A percentile compares a stretch with the other conserved stretches of the same genome.
Conservation (phyloP, 2,888 invertebrate genomes). For the Embidobia sp. region DNA sequence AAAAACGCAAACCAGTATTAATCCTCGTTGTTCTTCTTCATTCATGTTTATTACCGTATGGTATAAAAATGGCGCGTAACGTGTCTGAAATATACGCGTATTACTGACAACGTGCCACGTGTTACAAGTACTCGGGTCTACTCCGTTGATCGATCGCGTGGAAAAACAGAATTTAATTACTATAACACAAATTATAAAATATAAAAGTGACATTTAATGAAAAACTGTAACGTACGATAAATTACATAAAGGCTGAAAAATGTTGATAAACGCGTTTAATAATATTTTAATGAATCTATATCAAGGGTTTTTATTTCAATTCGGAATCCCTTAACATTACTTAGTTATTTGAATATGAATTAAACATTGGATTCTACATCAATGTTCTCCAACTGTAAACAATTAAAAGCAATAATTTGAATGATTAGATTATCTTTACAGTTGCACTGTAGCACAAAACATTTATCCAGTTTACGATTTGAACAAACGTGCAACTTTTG, state of each 20-base stretch:
- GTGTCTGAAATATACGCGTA: constrained; percentile 16
- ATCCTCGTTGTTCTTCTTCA: constrained; percentile 20
- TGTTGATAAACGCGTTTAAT: too few species aligned
- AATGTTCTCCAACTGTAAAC: too few species aligned
- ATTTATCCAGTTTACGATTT: too few species aligned
- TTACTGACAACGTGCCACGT: constrained; percentile 17
- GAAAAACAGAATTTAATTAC: constrained; percentile 6
- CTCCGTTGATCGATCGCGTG: constrained; percentile 10
- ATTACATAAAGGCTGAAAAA: neutral
- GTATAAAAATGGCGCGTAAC: constrained; percentile 7
- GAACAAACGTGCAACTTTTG: too few species aligned
- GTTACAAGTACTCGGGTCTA: neutral
- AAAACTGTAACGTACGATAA: neutral
- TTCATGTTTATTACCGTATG: constrained; percentile 23
- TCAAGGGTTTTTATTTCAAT: too few species aligned
- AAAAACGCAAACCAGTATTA: neutral
- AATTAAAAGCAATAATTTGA: too few species aligned
- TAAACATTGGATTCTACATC: too few species aligned
- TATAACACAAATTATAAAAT: constrained; percentile 1
- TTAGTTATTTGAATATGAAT: too few species aligned
- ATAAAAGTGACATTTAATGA: neutral
- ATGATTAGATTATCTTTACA: too few species aligned
- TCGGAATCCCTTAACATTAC: too few species aligned
- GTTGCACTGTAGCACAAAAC: too few species aligned
- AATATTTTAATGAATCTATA: too few species aligned